Conservation (phyloP, 2,888 invertebrate species). For the Chloroclysta siterata region DNA sequence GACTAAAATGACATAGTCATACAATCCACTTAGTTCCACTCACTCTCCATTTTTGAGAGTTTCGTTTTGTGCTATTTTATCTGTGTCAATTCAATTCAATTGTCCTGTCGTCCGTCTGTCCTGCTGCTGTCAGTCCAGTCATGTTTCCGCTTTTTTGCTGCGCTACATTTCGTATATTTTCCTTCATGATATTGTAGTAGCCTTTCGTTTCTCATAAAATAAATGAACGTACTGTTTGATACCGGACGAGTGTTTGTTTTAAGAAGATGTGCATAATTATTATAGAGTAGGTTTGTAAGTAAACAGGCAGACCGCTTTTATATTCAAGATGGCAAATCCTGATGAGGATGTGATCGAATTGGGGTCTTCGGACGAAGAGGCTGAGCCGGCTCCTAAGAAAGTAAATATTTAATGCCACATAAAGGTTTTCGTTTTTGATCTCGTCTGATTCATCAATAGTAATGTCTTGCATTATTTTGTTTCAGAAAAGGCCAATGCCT, state of each 20-base stretch:
- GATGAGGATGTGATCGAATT: constrained; percentile 77
- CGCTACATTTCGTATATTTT: neutral
- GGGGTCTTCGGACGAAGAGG: constrained; percentile 78
- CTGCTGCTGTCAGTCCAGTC: neutral
- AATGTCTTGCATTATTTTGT: constrained; percentile 26
- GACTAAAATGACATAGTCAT: too few relatives aligned
- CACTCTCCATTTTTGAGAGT: too few relatives aligned
- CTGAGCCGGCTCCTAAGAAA: constrained; percentile 70
- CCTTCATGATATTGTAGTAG: neutral
- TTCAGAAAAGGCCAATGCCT: constrained; percentile 65
- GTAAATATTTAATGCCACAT: constrained; percentile 45
- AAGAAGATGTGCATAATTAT: neutral
- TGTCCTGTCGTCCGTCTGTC: too few relatives aligned
- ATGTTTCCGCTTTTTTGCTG: neutral
- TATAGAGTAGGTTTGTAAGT: neutral
- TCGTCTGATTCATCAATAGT: neutral
- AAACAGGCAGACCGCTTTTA: neutral
- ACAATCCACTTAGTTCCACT: too few relatives aligned
- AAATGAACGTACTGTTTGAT: neutral
- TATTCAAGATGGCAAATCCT: constrained; percentile 62
- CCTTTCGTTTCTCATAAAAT: too few relatives aligned
- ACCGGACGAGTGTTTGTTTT: neutral
- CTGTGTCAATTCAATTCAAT: too few relatives aligned
- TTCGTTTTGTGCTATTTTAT: too few relatives aligned
- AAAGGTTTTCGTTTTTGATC: neutral